Evolutionary conservation across 2,797 vertebrate species (phyloP), one percentile per base, ranked within the genome.

Genomic region (Myioborus melanocephalus): DNA sequence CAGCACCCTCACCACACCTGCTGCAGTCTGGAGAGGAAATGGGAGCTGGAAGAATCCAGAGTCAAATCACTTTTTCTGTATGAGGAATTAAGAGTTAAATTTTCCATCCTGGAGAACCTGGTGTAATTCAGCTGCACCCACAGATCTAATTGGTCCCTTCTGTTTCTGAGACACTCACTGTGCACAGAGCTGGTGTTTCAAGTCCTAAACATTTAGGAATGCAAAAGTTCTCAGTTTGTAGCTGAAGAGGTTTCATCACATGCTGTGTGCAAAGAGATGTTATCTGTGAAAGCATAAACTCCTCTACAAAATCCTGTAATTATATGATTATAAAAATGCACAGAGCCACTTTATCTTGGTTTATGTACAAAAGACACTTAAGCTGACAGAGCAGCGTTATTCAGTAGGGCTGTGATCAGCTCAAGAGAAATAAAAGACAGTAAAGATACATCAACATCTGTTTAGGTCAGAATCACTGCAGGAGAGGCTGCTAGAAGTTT

Each of bases 381-480:
- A 75, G 39, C 88, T 90, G 85, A 52, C 83, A 90, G 47, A 47
- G 39, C 12, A 63, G 47, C 44, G 23, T 88, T 87, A 44, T 84
- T 76, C 83, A 76, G 35, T 10, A 66, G 73, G 77, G 39, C 80
- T 90, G 70, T 43, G 88, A 78, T 41, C 44, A 8, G 34, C 61
- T 83, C 59, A 90, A 96, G 93, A 84, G 85, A 89, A 95, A 76
- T 90, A 91, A 91, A 95, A 90, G 84, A 27, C 18, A 76, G 70
- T 57, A 41, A 91, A 86, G 80, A 43, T 72, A 21, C 61, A 91
- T 84, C 94, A 93, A 70, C 85, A 95, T 95, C 94, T 95, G 93
- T 65, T 95, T 88, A 90, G 91, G 93, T 93, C 95, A 84, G 56
- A 95, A 87, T 83, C 88, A 20, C 91, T 84, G 88, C 0, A 0